Conservation (phyloP, 2,888 invertebrate species). For the Rotaria socialis region DNA sequence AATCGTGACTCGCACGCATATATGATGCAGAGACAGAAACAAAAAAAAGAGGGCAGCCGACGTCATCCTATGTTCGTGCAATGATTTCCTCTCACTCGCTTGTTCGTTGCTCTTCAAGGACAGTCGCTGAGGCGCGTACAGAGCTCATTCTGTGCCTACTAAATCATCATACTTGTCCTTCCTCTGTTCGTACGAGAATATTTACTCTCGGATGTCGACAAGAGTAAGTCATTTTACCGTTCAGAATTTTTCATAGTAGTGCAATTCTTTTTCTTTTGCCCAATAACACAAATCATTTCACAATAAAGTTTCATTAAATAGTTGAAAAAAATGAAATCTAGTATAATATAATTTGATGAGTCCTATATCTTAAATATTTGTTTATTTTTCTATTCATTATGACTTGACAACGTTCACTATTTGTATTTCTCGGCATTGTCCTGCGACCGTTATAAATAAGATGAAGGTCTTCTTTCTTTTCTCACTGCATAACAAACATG, state of each 20-base stretch:
- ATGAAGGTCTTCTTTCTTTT: background rate
- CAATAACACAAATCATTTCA: background rate
- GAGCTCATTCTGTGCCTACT: background rate
- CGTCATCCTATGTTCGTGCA: background rate
- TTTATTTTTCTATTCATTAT: background rate
- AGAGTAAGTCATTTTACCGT: slow-evolving; percentile 4
- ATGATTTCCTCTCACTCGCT: background rate
- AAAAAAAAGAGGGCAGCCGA: background rate
- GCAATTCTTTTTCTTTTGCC: background rate
- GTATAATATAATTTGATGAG: background rate
- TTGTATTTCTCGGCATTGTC: background rate
- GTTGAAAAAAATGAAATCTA: background rate
- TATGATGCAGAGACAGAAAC: background rate
- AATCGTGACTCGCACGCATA: background rate
- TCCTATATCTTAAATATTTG: background rate
- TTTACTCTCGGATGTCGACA: background rate
- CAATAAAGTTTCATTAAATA: background rate
- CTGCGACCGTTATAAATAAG: background rate
- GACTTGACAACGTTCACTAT: background rate
- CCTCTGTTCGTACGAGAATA: background rate
- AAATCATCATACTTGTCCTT: background rate
- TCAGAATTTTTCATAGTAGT: background rate
- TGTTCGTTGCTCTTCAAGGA: background rate
- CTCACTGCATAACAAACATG: background rate
- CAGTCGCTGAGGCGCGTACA: background rate